Evolutionary conservation across 2,888 invertebrate genomes (phyloP).

Genomic region (Heliconius cydno): DNA sequence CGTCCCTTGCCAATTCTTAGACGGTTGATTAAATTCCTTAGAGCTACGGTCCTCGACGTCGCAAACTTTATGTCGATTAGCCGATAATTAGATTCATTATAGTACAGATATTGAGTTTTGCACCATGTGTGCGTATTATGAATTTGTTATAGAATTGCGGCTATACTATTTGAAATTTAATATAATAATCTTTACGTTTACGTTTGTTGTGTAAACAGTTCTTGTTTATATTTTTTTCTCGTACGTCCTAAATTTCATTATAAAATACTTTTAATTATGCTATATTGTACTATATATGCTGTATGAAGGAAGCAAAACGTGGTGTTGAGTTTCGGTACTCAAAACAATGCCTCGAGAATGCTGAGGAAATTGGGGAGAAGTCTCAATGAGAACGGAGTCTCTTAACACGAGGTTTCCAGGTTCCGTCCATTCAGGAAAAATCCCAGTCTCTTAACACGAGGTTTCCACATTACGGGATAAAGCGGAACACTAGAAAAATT

Average conservation of each 20-base stretch:
- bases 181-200: too few relatives aligned
- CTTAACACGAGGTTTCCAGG: too few relatives aligned
- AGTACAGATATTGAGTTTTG: slow-evolving; percentile 5
- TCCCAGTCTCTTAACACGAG: too few relatives aligned
- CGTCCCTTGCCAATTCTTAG: slow-evolving; percentile 70
- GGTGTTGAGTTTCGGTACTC: too few relatives aligned
- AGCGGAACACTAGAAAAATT: background rate
- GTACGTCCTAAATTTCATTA: background rate
- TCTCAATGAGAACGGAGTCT: too few relatives aligned
- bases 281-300: background rate
- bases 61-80: slow-evolving; percentile 74
- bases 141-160: background rate
- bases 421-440: too few relatives aligned
- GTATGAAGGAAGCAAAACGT: too few relatives aligned
- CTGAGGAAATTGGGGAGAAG: too few relatives aligned
- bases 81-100: slow-evolving; percentile 63
- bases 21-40: slow-evolving; percentile 75
- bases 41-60: slow-evolving; percentile 62
- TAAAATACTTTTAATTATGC: background rate
- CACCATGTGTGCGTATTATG: slow-evolving; percentile 8
- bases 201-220: too few relatives aligned
- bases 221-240: background rate
- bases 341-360: too few relatives aligned
- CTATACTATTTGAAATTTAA: too few relatives aligned
- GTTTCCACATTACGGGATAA: too few relatives aligned